Conservation (phyloP, 2,888 invertebrate species). For the Epinotia nisella region DNA sequence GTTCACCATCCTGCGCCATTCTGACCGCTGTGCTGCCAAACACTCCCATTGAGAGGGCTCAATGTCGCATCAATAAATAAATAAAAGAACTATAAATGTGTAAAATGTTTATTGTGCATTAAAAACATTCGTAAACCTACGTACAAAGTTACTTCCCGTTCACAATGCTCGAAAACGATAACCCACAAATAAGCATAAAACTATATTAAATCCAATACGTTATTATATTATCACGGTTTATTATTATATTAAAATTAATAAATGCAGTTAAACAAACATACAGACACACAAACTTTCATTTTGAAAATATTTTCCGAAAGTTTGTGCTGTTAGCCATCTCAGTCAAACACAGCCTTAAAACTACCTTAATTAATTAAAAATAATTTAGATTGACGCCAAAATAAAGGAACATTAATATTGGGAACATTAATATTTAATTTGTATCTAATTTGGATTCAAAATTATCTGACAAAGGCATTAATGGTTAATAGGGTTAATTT, state of each 20-base stretch:
- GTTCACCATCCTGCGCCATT: no score
- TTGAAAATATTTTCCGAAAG: conserved; percentile 62
- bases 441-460: conserved; percentile 21
- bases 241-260: conserved; percentile 65
- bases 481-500: conserved; percentile 24
- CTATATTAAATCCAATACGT: conserved; percentile 51
- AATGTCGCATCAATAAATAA: no score
- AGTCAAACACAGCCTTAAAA: conserved; percentile 56
- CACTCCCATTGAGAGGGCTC: no score
- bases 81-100: conserved; percentile 44
- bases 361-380: conserved; percentile 49
- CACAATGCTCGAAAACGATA: conserved; percentile 58
- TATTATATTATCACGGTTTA: conserved; percentile 66
- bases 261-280: conserved; percentile 61
- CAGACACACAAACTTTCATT: conserved; percentile 61
- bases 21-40: no score
- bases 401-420: conserved; percentile 18
- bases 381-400: conserved; percentile 49
- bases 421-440: neutral
- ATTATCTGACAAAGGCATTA: conserved; percentile 19
- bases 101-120: conserved; percentile 73
- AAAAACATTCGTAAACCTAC: conserved; percentile 58
- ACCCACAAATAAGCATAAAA: conserved; percentile 56
- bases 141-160: conserved; percentile 53
- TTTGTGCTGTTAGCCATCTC: conserved; percentile 63